Percentiles rank a stretch among this genome's conserved stretches.
Conservation (phyloP, 2,797 vertebrate species). For the Alauda arvensis region DNA sequence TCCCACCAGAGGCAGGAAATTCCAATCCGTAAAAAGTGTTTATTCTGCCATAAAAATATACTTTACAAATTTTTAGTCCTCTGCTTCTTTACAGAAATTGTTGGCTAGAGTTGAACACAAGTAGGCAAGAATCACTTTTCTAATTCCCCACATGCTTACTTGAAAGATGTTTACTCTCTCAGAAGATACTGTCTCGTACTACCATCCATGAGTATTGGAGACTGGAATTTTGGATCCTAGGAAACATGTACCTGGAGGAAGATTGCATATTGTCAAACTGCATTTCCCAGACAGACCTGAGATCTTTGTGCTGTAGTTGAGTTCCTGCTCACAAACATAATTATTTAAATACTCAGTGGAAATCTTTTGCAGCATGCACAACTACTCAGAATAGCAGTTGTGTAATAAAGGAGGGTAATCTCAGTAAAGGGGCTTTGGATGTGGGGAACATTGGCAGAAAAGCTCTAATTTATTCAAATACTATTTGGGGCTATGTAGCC, state of each 20-base stretch:
- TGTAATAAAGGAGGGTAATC: neutral
- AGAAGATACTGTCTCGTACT: neutral
- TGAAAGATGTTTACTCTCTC: neutral
- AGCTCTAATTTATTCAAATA: neutral
- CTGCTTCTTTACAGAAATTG: neutral
- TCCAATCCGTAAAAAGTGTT: neutral
- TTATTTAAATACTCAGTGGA: neutral
- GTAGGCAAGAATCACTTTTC: neutral
- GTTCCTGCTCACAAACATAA: neutral
- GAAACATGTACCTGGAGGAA: neutral
- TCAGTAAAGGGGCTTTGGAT: neutral
- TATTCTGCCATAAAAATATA: neutral
- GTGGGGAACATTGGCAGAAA: neutral
- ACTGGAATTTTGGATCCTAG: neutral
- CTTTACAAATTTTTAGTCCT: neutral
- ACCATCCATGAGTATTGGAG: neutral
- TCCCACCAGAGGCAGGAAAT: slow-evolving; percentile 15
- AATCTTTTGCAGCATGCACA: neutral
- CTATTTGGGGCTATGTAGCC: neutral
- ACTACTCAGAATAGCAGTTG: neutral
- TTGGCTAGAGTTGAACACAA: neutral
- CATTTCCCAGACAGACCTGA: neutral
- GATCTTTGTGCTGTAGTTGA: neutral
- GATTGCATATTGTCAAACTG: neutral
- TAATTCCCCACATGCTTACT: neutral